Base-by-base conservation (phyloP, 2,113 vertebrate species). In the Nycticryphes semicollaris region DNA sequence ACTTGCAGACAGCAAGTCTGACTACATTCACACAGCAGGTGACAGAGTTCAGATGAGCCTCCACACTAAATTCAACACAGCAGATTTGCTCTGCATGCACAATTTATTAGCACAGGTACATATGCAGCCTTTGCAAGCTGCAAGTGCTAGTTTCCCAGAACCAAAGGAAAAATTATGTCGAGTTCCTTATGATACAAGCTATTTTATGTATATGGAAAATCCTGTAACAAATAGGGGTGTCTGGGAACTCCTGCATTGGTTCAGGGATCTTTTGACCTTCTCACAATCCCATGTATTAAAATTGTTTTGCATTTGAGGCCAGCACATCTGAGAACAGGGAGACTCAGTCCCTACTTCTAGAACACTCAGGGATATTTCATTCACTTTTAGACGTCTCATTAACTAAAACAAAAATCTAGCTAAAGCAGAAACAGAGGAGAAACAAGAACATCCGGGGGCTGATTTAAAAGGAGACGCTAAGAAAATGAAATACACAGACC, bases 341-440 rank as follows among this genome's bases (percentile, higher is more conserved):
- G 72, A 41, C 17, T 66, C 51, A 27, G 19, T 48, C 39, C 43
- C 62, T 84, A 19, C 56, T 84, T 84, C 73, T 51, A 75, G 76
- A 93, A 30, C 45, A 45, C 48, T 56, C 33, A 37, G 57, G 41
- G 72, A 50, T 79, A 81, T 89, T 93, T 89, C 67, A 87, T 87
- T 94, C 50, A 66, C 48, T 87, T 72, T 51, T 39, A 87, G 86
- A 75, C 39, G 72, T 43, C 76, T 87, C 69, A 92, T 90, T 87
- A 93, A 84, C 69, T 83, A 66, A 87, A 94, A 92, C 62, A 89
- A 81, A 93, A 76, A 64, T 30, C 27, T 37, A 84, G n/a, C 64
- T 96, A 30, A 82, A 89, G 86, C 47, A 91, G 90, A 63, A 92
- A 60, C 66, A 92, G 57, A 92, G 51, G 73, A 92, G 66, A 92